Conservation (phyloP, 2,797 vertebrate species). For the Diceros bicornis region DNA sequence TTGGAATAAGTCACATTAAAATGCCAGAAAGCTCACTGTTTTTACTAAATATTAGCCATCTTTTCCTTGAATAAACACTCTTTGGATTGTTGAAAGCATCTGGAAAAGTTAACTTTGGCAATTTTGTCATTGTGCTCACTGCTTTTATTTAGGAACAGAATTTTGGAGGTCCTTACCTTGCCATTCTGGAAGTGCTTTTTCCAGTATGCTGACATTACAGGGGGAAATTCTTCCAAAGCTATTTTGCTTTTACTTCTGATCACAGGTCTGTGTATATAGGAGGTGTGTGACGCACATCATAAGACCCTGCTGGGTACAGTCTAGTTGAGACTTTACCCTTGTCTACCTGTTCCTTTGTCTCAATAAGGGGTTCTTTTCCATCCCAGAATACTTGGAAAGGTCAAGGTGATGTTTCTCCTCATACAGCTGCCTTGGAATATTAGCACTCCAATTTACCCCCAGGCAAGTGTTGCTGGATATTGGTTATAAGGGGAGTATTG, state of each 20-base stretch:
- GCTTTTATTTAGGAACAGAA: neutral
- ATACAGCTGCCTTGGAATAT: too few relatives aligned
- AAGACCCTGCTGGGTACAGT: neutral
- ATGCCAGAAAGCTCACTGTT: neutral
- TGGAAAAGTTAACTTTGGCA: neutral
- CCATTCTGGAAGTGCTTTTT: neutral
- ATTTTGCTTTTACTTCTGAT: neutral
- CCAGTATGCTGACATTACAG: neutral
- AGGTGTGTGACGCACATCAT: neutral
- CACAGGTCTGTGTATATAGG: neutral
- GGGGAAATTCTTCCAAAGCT: neutral
- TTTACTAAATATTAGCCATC: neutral
- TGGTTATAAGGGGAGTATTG: neutral
- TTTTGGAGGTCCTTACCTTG: neutral
- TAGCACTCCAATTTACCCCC: neutral
- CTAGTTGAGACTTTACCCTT: too few relatives aligned
- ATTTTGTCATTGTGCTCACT: neutral
- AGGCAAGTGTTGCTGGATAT: neutral
- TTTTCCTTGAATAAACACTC: neutral
- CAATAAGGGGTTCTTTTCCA: neutral
- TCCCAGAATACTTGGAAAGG: neutral
- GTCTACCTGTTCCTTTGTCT: neutral
- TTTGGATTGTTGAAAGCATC: neutral
- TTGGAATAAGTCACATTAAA: neutral
- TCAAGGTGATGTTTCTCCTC: neutral